Evolutionary conservation across 2,113 vertebrate species (phyloP), one percentile per base, ranked within the genome.

Genomic region (Triplophysa dalaica): DNA sequence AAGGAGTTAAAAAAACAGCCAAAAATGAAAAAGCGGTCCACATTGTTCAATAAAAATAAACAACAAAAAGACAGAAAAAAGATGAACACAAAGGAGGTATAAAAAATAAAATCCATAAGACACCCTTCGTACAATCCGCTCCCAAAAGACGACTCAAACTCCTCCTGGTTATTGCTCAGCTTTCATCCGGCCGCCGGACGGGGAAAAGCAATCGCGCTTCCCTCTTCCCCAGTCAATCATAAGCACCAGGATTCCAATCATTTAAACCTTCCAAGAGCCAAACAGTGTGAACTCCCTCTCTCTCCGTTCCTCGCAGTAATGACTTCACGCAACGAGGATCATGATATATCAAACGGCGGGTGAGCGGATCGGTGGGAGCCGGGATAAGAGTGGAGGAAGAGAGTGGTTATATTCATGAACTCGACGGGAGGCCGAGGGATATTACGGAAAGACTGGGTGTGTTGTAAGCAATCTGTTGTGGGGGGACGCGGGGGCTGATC

Each of bases 171-270:
- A 87, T 85, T 85, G 88, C 76, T 48, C 62, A 56, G 79, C 70
- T 64, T 86, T 87, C 84, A 85, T 77, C 81, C 70, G 76, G 66
- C 69, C 17, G 43, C 67, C 63, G 14, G 77, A 63, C 72, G 61
- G 77, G 60, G 65, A 61, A 86, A 90, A 87, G 87, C 80, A 89
- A 89, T 92, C 88, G 87, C 75, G 84, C 69, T 79, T 84, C 73
- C 78, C 78, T 77, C 85, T 70, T 86, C 62, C 66, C 21, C 72
- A 81, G 81, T 86, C 80, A 86, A 86, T 86, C 89, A 83, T 78
- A 78, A 74, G 38, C 78, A 61, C 75, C 54, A 66, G 76, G 78
- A 82, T 80, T 77, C 79, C 65, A 78, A 86, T 86, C 81, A 85
- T 83, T 89, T 85, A 73, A 78, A 77, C 67, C 60, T 67, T 33